Base-by-base conservation (phyloP, 2,113 vertebrate genomes). In the Nansenia antarctica region DNA sequence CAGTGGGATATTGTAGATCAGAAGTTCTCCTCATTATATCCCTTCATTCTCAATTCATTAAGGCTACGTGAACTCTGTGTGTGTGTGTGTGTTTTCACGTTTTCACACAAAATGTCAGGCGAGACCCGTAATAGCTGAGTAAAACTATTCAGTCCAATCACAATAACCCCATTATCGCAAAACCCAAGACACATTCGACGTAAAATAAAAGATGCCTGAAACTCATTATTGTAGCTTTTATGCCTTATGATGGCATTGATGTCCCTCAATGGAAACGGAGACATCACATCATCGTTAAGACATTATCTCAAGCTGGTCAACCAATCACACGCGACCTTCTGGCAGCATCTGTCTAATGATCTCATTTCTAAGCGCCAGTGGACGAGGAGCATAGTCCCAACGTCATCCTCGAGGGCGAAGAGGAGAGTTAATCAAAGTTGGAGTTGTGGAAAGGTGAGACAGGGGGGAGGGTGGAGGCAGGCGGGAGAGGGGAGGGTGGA, bases 41-140 rank as follows among this genome's bases (percentile, higher is more conserved):
- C 73, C 78, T 72, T 79, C 61, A 74, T 54, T 39, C 15, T 31
- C 32, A 64, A 72, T 75, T 84, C 59, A 78, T 83, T 83, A 86
- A 52, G 15, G 26, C 63, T 60, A 12, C 2, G 27, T 24, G 26
- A 20, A 30, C 22, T 64, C 37, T 62, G 42, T 63, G 39, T 45
- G 66, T 73, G 54, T 65, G 53, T 61, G 76, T 65, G 54, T 61
- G 60, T 62, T 29, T 62, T 27, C 57, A 18, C 31, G 26, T 69
- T 35, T 68, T 3, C 9, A 57, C 9, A 12, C 54, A 57, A 57
- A 26, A 27, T n/a, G n/a, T n/a, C n/a, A n/a, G 9, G 8, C 14
- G 9, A 57, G 54, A 12, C 54, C 12, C 14, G 39, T 42, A 7
- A 24, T 26, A 1, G 12, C 5, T 14, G 53, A 11, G 15, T 20